phyloP scores from a whole-genome alignment of 1,140 invertebrate species.

The Holotrichia oblita region DNA sequence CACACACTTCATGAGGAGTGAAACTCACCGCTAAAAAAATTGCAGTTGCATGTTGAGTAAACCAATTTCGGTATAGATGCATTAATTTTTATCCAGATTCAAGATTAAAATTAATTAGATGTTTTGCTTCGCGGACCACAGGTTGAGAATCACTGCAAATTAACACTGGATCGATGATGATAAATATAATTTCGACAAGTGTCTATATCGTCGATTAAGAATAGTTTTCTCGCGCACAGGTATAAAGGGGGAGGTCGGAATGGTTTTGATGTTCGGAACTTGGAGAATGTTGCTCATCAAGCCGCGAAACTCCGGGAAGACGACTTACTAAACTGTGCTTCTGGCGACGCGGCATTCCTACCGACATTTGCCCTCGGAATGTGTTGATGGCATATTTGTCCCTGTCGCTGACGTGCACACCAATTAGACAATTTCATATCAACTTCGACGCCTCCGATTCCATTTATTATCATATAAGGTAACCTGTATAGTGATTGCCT shows the following conservation, averaged over 20 bases:
- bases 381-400: conserved; percentile 59
- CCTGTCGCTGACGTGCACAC: conserved; percentile 46
- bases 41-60: too few relatives aligned
- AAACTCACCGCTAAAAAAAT: too few relatives aligned
- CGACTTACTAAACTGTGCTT: conserved; percentile 56
- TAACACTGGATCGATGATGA: not conserved
- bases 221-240: conserved; percentile 13
- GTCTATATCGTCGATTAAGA: conserved; percentile 38
- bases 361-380: conserved; percentile 54
- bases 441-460: not conserved
- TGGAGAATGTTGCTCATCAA: conserved; percentile 57
- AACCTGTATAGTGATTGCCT: too few relatives aligned
- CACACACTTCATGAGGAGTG: too few relatives aligned
- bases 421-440: conserved; percentile 35
- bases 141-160: too few relatives aligned
- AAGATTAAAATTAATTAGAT: too few relatives aligned
- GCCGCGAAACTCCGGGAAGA: conserved; percentile 51
- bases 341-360: conserved; percentile 53
- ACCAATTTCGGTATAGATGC: too few relatives aligned
- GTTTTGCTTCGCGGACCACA: too few relatives aligned
- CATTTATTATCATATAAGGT: too few relatives aligned
- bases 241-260: conserved; percentile 48
- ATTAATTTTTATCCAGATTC: too few relatives aligned
- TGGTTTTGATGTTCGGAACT: conserved; percentile 59
- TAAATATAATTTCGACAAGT: conserved; percentile 24